Conservation (phyloP, 2,888 invertebrate genomes). For the Cheilosia vulpina region DNA sequence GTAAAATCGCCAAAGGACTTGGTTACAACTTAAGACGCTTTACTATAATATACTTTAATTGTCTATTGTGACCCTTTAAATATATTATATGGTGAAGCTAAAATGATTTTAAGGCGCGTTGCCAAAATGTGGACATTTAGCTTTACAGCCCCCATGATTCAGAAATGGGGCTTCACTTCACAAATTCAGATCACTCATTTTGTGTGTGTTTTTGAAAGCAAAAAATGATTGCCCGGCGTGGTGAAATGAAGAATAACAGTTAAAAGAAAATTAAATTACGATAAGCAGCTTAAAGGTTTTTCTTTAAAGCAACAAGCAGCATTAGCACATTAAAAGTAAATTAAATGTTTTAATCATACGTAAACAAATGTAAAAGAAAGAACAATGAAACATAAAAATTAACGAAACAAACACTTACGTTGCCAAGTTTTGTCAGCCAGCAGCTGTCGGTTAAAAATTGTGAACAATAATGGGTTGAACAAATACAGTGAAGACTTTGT, state of each 20-base stretch:
- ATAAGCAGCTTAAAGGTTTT: neutral
- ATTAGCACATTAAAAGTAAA: conserved; percentile 7
- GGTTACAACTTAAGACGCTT: too few species aligned
- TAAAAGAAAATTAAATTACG: neutral
- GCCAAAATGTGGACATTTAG: too few species aligned
- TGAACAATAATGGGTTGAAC: conserved; percentile 38
- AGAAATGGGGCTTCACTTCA: too few species aligned
- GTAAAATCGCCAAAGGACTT: too few species aligned
- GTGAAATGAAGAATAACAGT: neutral
- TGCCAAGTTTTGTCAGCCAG: conserved; percentile 26
- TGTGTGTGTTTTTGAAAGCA: too few species aligned
- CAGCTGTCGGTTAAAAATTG: conserved; percentile 30
- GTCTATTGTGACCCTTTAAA: too few species aligned
- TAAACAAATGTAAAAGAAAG: neutral
- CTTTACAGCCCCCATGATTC: too few species aligned
- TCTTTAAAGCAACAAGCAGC: neutral
- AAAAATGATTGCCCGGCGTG: neutral
- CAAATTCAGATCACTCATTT: too few species aligned
- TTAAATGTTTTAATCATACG: neutral
- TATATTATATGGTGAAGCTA: too few species aligned
- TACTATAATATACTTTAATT: too few species aligned
- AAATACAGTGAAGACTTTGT: conserved; percentile 38
- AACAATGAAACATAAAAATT: conserved; percentile 21
- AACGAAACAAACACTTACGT: conserved; percentile 50
- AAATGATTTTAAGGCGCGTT: too few species aligned